Conservation (phyloP, 2,797 vertebrate species). For the Babyrousa celebensis region DNA sequence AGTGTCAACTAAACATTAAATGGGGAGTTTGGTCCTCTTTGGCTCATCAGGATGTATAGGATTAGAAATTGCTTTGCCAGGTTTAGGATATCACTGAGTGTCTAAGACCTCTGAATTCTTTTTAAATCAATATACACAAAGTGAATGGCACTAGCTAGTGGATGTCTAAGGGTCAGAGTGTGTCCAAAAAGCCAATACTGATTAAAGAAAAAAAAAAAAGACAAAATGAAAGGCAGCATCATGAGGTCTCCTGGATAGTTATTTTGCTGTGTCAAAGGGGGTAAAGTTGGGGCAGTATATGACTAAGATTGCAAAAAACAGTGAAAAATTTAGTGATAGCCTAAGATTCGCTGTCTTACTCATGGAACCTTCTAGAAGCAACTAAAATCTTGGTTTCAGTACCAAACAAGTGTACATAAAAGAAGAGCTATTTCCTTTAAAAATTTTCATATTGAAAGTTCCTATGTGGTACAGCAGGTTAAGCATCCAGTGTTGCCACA, state of each 20-base stretch:
- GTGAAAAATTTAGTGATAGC: background rate
- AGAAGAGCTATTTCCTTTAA: background rate
- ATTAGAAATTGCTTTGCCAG: background rate
- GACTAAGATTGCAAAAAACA: background rate
- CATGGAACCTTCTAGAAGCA: background rate
- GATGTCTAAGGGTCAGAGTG: background rate
- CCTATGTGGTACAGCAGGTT: too few relatives aligned
- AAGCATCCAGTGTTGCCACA: too few relatives aligned
- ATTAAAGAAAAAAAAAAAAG: background rate
- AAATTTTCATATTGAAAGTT: background rate
- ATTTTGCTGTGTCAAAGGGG: background rate
- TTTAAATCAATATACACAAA: background rate
- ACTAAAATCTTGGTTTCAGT: background rate
- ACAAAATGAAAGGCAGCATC: background rate
- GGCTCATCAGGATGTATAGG: background rate
- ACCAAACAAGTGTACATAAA: background rate
- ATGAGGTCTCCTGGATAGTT: background rate
- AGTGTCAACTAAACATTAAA: background rate
- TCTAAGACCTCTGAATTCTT: conserved; percentile 3
- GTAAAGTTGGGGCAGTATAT: background rate
- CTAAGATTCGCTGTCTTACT: background rate
- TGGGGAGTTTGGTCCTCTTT: background rate
- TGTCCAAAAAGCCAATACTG: background rate
- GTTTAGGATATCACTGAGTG: background rate
- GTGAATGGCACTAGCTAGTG: background rate